Evolutionary conservation across 2,113 vertebrate genomes (phyloP).

Genomic region (Triplophysa tibetana): DNA sequence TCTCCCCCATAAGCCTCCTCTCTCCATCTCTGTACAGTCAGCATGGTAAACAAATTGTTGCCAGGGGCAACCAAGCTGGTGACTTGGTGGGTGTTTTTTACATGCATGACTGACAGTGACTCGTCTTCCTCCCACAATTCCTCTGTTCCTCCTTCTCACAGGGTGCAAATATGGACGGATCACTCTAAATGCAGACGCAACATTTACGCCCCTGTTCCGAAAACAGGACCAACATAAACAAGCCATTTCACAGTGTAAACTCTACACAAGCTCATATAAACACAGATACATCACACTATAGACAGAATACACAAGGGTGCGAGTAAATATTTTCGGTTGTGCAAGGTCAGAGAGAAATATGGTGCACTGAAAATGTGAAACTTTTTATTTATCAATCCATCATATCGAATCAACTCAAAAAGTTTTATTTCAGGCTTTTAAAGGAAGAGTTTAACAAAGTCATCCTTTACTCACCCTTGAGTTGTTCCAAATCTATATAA

Average conservation of each 20-base stretch:
- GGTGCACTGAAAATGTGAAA: background rate
- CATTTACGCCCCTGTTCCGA: background rate
- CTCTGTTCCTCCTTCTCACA: background rate
- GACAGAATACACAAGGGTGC: too few relatives aligned
- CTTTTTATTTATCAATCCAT: too few relatives aligned
- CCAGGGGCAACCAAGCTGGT: constrained; percentile 26
- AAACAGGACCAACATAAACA: constrained; percentile 41
- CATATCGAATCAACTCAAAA: too few relatives aligned
- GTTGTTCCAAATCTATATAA: too few relatives aligned
- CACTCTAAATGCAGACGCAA: constrained; percentile 38
- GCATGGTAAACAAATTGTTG: constrained; percentile 35
- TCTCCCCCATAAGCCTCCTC: constrained; percentile 33
- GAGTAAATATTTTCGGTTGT: too few relatives aligned
- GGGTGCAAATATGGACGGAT: constrained; percentile 26
- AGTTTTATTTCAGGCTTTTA: too few relatives aligned
- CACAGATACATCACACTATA: background rate
- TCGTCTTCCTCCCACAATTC: constrained; percentile 39
- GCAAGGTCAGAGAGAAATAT: too few relatives aligned
- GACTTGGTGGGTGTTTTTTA: constrained; percentile 44
- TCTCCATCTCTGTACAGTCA: constrained; percentile 36
- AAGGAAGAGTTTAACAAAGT: too few relatives aligned
- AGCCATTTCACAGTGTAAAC: constrained; percentile 36
- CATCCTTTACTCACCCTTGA: too few relatives aligned
- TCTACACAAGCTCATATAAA: constrained; percentile 16
- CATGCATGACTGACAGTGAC: constrained; percentile 46